Base-by-base conservation (phyloP, 1,140 invertebrate species). In the Heliconius nattereri region DNA sequence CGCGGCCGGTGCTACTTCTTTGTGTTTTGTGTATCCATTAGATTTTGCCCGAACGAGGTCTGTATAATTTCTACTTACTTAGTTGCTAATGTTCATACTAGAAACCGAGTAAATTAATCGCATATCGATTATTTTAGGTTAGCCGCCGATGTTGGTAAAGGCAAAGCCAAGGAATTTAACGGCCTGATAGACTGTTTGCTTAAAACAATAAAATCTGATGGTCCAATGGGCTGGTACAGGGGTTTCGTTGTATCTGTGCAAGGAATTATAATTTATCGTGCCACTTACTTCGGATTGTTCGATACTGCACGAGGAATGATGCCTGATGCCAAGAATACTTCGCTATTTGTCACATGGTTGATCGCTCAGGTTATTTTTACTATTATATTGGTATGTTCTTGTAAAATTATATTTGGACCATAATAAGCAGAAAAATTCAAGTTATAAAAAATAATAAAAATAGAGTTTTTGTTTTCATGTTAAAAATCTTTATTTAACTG, bases 11-110 rank as follows among this genome's bases (percentile, higher is more conserved):
- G 98, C 98, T 29, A 98, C 98, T 23, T 99, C 98, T 37, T 95
- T 99, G 37, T 98, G 97, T 94, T 99, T 99, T 89, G 98, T 99
- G 74, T 99, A 99, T 91, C 98, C 98, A 29, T 96, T 99, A 66
- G 98, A 99, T 95, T 99, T 98, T 94, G 98, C 98, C 87, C 96
- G 98, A 96, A 99, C 98, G 80, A 97, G 98, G 97, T 97, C 92
- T 86, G 83, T 57, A 23, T 45, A 37, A 45, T 57, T 78, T 71
- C 49, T 71, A 40, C 72, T 57, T 71, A 52, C 72, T 80, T 71
- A 73, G 52, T 8, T 81, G 37, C 66, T 71, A 74, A 74, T 13
- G 60, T 29, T 3, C 8, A 26, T 29, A 66, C 23, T 26, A 66
- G 3, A 66, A 29, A 57, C 9, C 71, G 60, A 7, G 23, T 78